Evolutionary conservation across 2,113 vertebrate species (phyloP), one percentile per base, ranked within the genome.

Genomic region (Nothocercus nigrocapillus): DNA sequence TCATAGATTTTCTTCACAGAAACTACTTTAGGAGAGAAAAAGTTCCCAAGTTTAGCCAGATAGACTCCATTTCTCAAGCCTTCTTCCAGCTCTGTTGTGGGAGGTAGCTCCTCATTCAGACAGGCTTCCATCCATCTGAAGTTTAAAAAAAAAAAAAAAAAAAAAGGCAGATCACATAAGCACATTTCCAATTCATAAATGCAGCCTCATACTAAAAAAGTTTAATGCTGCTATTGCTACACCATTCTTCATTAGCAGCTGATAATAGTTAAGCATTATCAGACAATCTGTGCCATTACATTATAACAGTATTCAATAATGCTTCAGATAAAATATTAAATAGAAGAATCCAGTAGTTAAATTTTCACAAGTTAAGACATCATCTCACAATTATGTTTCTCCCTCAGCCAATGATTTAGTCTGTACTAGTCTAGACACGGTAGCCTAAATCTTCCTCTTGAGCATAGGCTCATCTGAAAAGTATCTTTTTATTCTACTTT

Each of bases 1-100:
- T 99, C 99, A 8, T 99, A 99, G 95, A 99, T 99, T 96, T 99
- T 99, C 97, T 99, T 99, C 80, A 99, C 95, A 66, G 99, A 99
- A 84, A 99, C 99, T 18, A 99, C 99, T 84, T 97, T 98, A 13
- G 99, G 99, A 38, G 99, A 99, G 64, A 99, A 99, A 97, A 99
- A 99, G 97, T 99, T 99, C 64, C 99, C 99, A 24, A 99, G 98
- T 90, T 99, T 99, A 96, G 99, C 99, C 69, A 99, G 97, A 82
- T 99, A 99, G 53, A 99, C 99, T 6, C 99, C 99, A 10, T 99
- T 99, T 70, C 99, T 98, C 54, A 99, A 95, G 5, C 99, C 99
- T 94, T 99, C 99, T 95, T 99, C 99, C 76, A 99, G 98, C 89
- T 99, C 99, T 2, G 99, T 99, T 51, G 99, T 99, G 44, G 98